Percentiles rank a stretch among this genome's conserved stretches.
Evolutionary conservation across 2,797 vertebrate species (phyloP).

Genomic region (Macropodus opercularis): DNA sequence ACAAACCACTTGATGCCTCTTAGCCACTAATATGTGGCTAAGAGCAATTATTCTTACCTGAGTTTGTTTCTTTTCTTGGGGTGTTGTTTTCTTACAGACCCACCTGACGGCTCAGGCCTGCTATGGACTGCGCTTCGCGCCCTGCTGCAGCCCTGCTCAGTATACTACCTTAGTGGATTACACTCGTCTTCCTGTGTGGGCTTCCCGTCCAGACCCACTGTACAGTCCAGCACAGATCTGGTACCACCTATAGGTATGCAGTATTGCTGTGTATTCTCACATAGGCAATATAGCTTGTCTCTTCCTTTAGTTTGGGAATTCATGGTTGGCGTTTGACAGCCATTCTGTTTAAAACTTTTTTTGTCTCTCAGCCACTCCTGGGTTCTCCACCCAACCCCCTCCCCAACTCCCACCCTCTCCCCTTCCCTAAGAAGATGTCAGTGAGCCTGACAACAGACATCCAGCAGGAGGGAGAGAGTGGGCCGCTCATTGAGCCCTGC

Average conservation of each 20-base stretch:
- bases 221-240: slow-evolving; percentile 64
- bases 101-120: slow-evolving; percentile 52
- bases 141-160: slow-evolving; percentile 61
- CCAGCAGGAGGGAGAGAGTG: slow-evolving; percentile 96
- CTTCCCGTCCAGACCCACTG: slow-evolving; percentile 58
- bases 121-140: slow-evolving; percentile 76
- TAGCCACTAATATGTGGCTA: not conserved
- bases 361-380: slow-evolving; percentile 63
- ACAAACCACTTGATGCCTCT: not conserved
- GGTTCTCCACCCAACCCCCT: slow-evolving; percentile 71
- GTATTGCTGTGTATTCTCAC: slow-evolving; percentile 11
- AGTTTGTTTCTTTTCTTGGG: not conserved
- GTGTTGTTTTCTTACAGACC: slow-evolving; percentile 29
- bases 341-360: not conserved
- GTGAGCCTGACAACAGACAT: slow-evolving; percentile 90
- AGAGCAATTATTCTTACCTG: not conserved
- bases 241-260: slow-evolving; percentile 71
- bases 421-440: slow-evolving; percentile 89
- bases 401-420: slow-evolving; percentile 74
- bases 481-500: slow-evolving; percentile 87
- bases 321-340: not conserved
- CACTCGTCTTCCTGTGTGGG: slow-evolving; percentile 51
- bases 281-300: not conserved
- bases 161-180: slow-evolving; percentile 75
- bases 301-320: not conserved